Percentiles rank a stretch among this genome's conserved stretches.
Evolutionary conservation across 1,140 invertebrate genomes (phyloP).

Genomic region (Drosophila ambigua): DNA sequence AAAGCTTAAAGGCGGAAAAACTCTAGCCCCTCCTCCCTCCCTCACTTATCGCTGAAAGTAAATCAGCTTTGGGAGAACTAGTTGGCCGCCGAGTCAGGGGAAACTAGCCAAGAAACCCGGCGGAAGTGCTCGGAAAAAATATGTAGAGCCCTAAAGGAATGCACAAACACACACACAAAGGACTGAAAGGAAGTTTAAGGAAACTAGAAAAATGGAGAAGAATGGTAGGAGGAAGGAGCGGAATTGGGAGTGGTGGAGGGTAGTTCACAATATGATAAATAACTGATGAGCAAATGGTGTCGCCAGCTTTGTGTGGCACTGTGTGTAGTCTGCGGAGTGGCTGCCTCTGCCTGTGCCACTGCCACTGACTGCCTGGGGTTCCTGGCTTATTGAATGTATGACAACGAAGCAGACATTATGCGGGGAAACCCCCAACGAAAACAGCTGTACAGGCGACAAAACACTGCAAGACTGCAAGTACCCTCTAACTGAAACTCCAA

Average conservation of each 20-base stretch:
- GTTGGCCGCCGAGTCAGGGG: conserved; percentile 10
- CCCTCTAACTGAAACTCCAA: too few species aligned
- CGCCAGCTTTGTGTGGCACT: conserved; percentile 24
- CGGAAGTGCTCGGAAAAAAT: conserved; percentile 58
- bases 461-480: not conserved
- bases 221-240: conserved; percentile 5
- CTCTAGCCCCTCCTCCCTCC: conserved; percentile 7
- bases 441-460: conserved; percentile 41
- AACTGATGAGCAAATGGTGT: conserved; percentile 76
- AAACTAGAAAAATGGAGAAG: conserved; percentile 14
- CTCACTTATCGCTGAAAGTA: conserved; percentile 59
- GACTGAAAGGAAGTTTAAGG: conserved; percentile 18
- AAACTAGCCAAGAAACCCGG: conserved; percentile 20
- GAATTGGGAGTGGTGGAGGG: conserved; percentile 2
- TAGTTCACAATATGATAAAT: conserved; percentile 69
- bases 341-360: too few species aligned
- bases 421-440: conserved; percentile 10
- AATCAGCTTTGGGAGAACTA: conserved; percentile 45
- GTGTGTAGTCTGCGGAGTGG: not conserved
- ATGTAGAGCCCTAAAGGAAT: conserved; percentile 36
- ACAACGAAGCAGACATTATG: conserved; percentile 52
- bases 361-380: conserved; percentile 14
- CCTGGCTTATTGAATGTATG: conserved; percentile 71
- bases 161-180: conserved; percentile 3
- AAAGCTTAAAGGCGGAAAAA: conserved; percentile 24